Base-by-base conservation (phyloP, 2,888 invertebrate species). In the Papilio protenor region DNA sequence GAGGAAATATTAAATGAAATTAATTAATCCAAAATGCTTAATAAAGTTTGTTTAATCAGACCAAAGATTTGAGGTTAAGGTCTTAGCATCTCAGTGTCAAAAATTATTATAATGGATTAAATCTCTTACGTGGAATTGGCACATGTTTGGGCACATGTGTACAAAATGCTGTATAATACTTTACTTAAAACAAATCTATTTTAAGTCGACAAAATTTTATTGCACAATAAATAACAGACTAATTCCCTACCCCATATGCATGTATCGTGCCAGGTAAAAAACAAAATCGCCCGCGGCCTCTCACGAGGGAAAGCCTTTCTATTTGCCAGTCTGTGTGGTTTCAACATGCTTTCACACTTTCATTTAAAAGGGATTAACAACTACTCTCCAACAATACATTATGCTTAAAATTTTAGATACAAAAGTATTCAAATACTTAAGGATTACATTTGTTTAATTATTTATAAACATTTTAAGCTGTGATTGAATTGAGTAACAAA, bases 301-400 rank as follows among this genome's bases (percentile, higher is more conserved):
- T 87, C 90, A 88, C 88, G 83, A 87, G 88, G 88, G 87, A 88
- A 85, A 89, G 84, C 87, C 89, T 88, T 87, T 87, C 89, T 87
- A 85, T 88, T 87, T 82, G 82, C 83, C 84, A 83, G 84, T 81
- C 82, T 85, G 84, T 85, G 83, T 87, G 86, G 87, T 89, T 87
- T 88, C 87, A 86, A 93, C 92, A 93, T 85, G 91, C 87, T 92
- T 93, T 92, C 88, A 92, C 93, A 93, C 92, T 92, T 91, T 90
- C 86, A 64, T 72, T 73, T 83, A 81, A 81, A 80, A 81, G 81
- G 83, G 84, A 84, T 85, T 85, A 81, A 84, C 85, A 88, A 90
- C 52, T 33, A 90, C 83, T 89, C 89, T 87, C 82, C 79, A 75
- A 80, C 52, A 76, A 72, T 76, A 55, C 59, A 76, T 71, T 40